Evolutionary conservation across 2,888 invertebrate species (phyloP).

Genomic region (Pammene aurita): DNA sequence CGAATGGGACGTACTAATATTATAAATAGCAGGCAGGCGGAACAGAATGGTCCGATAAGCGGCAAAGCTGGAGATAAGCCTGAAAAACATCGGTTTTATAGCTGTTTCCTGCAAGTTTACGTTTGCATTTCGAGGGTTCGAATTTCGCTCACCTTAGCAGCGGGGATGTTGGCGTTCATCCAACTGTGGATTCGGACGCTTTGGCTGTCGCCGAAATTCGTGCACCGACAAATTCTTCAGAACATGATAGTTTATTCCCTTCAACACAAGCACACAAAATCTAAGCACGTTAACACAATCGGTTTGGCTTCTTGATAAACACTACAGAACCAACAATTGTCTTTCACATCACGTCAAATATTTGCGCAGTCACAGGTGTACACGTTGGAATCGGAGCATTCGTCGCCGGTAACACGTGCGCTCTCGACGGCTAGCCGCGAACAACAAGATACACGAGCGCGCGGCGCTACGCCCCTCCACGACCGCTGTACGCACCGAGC

Average conservation of each 20-base stretch:
- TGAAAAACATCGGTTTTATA: conserved; percentile 50
- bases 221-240: conserved; percentile 58
- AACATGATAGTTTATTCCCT: conserved; percentile 63
- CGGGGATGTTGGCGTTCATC: conserved; percentile 80
- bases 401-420: conserved; percentile 75
- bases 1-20: conserved; percentile 49
- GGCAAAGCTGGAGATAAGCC: conserved; percentile 57
- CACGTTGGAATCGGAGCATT: conserved; percentile 62
- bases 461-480: conserved; percentile 62
- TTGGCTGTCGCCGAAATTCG: conserved; percentile 76
- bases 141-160: conserved; percentile 75
- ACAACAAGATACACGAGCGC: conserved; percentile 63
- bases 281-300: conserved; percentile 66
- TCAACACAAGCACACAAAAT: conserved; percentile 61
- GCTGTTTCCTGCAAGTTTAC: conserved; percentile 49
- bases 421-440: conserved; percentile 73
- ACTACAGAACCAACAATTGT: conserved; percentile 66
- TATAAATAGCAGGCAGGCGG: conserved; percentile 53
- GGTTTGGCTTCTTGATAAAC: conserved; percentile 53
- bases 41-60: conserved; percentile 64
- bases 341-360: conserved; percentile 77
- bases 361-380: conserved; percentile 77
- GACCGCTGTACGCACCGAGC: conserved; percentile 73
- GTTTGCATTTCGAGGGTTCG: conserved; percentile 52
- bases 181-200: conserved; percentile 73